Conservation (phyloP, 2,113 vertebrate genomes). For the Scytalopus superciliaris region DNA sequence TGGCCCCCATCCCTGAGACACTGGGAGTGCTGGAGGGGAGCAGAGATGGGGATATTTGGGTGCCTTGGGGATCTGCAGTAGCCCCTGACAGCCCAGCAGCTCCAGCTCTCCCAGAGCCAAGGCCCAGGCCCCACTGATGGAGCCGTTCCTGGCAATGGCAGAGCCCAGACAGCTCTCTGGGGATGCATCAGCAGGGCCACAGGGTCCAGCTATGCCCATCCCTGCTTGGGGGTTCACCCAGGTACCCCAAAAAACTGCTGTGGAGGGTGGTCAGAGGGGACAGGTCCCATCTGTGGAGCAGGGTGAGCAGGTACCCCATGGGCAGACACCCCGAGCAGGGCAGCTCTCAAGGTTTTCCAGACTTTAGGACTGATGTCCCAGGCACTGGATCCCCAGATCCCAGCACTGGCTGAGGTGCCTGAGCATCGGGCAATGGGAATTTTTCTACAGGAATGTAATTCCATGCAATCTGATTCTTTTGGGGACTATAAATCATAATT, state of each 20-base stretch:
- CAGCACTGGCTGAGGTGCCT: rapidly evolving
- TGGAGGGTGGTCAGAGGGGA: background rate
- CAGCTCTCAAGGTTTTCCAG: rapidly evolving
- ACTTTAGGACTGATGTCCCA: background rate
- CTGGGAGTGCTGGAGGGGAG: background rate
- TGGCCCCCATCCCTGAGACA: rapidly evolving
- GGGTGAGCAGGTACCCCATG: background rate
- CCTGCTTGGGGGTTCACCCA: rapidly evolving
- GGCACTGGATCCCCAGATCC: background rate
- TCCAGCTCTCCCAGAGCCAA: background rate
- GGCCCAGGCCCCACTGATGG: background rate
- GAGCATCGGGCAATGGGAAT: background rate
- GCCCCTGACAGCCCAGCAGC: background rate
- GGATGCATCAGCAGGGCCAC: background rate
- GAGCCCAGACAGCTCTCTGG: background rate
- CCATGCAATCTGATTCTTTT: background rate
- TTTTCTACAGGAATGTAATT: background rate
- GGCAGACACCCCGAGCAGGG: background rate
- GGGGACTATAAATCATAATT: background rate
- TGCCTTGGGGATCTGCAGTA: background rate
- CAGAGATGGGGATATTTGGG: background rate
- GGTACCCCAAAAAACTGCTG: background rate
- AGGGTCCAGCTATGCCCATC: rapidly evolving
- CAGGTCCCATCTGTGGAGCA: background rate
- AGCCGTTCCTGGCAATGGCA: background rate